These are phyloP conservation scores for Tringa solitaria DNA, from an alignment of 2,113 vertebrate species.

Conservation along the genomic window DNA sequence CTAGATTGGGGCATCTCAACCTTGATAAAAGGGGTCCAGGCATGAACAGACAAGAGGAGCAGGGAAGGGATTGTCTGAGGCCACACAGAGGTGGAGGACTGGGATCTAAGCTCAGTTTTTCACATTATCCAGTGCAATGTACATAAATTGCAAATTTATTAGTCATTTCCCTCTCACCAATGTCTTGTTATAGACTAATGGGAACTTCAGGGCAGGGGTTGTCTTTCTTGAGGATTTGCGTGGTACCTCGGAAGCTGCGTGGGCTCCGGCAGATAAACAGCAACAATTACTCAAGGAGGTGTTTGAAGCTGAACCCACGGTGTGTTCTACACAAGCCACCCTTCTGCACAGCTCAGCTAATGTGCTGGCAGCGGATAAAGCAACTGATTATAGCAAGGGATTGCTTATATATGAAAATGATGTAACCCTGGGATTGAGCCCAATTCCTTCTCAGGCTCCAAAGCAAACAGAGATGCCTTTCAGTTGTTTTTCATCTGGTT, in stretches of 20 bases:
- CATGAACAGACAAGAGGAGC: neutral
- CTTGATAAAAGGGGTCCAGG: neutral
- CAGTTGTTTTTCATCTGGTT: neutral
- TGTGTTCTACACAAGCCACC: neutral
- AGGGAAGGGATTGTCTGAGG: neutral
- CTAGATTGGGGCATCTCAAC: neutral
- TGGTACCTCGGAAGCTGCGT: neutral
- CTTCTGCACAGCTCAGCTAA: neutral
- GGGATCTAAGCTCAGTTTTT: neutral
- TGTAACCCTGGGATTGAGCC: neutral
- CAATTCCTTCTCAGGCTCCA: neutral
- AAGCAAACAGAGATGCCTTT: constrained; percentile 23
- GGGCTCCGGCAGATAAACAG: neutral
- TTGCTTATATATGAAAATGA: constrained; percentile 1
- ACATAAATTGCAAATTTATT: neutral
- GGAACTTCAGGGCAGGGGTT: neutral
- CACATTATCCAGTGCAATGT: neutral
- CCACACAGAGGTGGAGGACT: neutral
- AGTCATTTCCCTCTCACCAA: neutral
- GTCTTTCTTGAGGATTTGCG: neutral
- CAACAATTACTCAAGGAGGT: neutral
- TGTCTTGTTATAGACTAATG: neutral
- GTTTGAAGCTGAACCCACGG: neutral
- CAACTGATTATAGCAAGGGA: neutral
- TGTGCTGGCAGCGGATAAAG: neutral